Base-by-base conservation (phyloP, 2,888 invertebrate species). In the Campoplex nolae region DNA sequence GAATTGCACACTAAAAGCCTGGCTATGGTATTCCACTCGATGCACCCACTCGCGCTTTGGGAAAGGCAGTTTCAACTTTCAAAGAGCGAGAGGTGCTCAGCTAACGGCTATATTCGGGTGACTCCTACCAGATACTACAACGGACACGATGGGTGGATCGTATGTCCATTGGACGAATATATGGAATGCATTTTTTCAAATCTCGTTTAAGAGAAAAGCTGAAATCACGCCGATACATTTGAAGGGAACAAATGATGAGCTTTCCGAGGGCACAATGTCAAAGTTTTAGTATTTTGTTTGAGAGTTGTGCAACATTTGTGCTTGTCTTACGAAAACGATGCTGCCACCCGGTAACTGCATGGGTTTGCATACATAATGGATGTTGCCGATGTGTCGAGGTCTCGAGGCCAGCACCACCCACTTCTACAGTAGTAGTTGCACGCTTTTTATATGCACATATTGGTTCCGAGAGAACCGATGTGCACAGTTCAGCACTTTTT, bases 301-400 rank as follows among this genome's bases (percentile, higher is more conserved):
- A n/a, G 51, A 45, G 48, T 51, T 42, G 23, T 38, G 28, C 65
- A n/a, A 11, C 54, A 62, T 48, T 32, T 54, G 45, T 45, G 54
- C n/a, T 77, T 78, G 68, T 28, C 23, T 38, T 38, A 68, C 23
- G 54, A 58, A 82, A 82, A 79, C 56, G 84, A 79, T 75, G 75
- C 62, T 84, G 82, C 70, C 82, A 82, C 70, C 78, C 32, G 77
- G 83, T 82, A 76, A 79, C 71, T 86, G 80, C 83, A 83, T 76
- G 79, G 78, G 82, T 86, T 85, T 88, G 68, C 86, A 87, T 88
- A 78, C 87, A 82, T 85, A 77, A 84, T 87, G 74, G 65, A 87
- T 65, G 45, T 67, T 16, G n/a, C n/a, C 42, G 84, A 75, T 82
- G 70, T 71, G 79, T 65, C 70, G 84, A 79, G 78, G 79, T 87